Evolutionary conservation across 2,113 vertebrate genomes (phyloP).

Genomic region (Baryphthengus martii): DNA sequence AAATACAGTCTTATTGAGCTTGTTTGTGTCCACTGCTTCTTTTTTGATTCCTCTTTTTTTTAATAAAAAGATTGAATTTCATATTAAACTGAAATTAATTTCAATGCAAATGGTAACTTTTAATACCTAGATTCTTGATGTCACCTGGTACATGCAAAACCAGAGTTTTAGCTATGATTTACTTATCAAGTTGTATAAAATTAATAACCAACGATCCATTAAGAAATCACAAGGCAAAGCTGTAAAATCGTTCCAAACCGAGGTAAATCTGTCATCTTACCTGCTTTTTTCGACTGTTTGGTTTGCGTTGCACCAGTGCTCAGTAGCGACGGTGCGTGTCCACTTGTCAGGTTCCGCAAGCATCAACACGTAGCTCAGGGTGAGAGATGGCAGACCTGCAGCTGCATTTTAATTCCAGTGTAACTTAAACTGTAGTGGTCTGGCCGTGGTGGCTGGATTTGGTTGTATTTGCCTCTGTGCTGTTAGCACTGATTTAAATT

Average conservation of each 20-base stretch:
- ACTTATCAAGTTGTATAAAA: not conserved
- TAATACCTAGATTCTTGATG: not conserved
- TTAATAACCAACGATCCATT: not conserved
- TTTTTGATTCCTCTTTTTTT: not conserved
- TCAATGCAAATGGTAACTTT: not conserved
- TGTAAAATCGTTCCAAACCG: not conserved
- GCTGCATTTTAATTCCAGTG: not conserved
- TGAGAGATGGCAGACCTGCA: not conserved
- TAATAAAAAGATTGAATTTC: not conserved
- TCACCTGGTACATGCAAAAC: not conserved
- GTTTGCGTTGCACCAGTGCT: not conserved
- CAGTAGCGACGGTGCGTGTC: not conserved
- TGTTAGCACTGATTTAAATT: slow-evolving; percentile 15
- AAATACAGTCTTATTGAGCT: not conserved
- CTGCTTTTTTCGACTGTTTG: not conserved
- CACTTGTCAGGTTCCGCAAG: not conserved
- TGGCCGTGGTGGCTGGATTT: not conserved
- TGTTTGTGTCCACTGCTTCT: not conserved
- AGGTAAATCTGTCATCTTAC: not conserved
- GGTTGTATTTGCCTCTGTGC: not conserved
- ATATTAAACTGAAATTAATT: not conserved
- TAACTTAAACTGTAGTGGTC: not conserved
- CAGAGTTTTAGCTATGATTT: not conserved
- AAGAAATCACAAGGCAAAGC: not conserved
- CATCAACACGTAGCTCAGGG: not conserved